A percentile compares a stretch with the other conserved stretches of the same genome.
Evolutionary conservation across 2,797 vertebrate genomes (phyloP).

Genomic region (Phoebastria nigripes): DNA sequence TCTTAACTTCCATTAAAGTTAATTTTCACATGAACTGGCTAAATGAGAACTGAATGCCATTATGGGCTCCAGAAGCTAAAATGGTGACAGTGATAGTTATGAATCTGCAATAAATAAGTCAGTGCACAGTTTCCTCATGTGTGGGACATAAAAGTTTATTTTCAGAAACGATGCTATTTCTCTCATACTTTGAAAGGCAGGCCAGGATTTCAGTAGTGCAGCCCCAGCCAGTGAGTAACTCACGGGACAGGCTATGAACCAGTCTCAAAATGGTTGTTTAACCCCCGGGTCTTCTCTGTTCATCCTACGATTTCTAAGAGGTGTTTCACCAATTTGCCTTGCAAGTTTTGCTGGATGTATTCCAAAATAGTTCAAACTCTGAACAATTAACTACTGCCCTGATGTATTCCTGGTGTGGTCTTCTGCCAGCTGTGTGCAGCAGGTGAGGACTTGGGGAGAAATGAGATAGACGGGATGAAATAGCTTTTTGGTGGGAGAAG

Average conservation of each 20-base stretch:
- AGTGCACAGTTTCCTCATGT: not conserved
- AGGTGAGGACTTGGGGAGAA: not conserved
- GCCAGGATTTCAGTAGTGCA: not conserved
- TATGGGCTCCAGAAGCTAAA: not conserved
- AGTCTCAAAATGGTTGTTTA: not conserved
- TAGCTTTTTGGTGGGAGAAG: not conserved
- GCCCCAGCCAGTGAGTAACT: not conserved
- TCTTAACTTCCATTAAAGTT: not conserved
- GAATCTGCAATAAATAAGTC: not conserved
- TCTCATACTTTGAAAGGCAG: not conserved
- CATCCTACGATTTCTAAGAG: not conserved
- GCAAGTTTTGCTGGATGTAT: not conserved
- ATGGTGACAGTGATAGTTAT: not conserved
- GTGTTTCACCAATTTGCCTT: not conserved
- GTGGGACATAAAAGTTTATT: not conserved
- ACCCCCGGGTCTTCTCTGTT: not conserved
- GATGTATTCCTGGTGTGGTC: not conserved
- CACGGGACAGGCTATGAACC: not conserved
- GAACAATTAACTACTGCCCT: not conserved
- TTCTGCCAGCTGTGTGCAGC: not conserved
- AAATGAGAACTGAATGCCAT: not conserved
- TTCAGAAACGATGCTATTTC: not conserved
- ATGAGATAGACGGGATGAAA: not conserved
- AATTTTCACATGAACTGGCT: not conserved
- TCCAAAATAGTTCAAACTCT: not conserved